Evolutionary conservation across 2,888 invertebrate species (phyloP).

Genomic region (Pristionchus entomophagus): DNA sequence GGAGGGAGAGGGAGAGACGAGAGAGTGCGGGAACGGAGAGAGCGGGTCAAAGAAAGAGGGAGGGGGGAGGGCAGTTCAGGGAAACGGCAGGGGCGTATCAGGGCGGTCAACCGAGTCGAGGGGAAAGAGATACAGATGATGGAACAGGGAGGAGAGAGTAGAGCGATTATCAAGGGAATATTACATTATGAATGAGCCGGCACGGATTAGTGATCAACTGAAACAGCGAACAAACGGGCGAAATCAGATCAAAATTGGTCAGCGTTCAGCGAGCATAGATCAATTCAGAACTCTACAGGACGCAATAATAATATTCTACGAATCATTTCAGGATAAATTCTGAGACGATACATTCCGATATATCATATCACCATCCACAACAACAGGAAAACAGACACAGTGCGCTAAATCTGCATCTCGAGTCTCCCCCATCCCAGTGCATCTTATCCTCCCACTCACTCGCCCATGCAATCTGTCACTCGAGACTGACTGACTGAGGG

Average conservation of each 20-base stretch:
- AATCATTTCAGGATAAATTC: too few species aligned
- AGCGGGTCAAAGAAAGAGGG: constrained; percentile 27
- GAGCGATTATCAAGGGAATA: too few species aligned
- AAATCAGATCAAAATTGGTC: not conserved
- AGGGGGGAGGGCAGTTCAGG: not conserved
- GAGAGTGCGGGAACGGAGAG: constrained; percentile 51
- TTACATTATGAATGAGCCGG: too few species aligned
- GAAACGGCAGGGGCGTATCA: constrained; percentile 52
- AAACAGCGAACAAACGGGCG: not conserved
- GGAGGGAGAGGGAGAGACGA: constrained; percentile 33
- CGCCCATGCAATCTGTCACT: not conserved
- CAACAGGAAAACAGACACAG: not conserved
- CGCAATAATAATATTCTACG: too few species aligned
- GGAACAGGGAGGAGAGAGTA: not conserved
- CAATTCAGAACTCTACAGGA: too few species aligned
- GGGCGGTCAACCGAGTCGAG: constrained; percentile 33
- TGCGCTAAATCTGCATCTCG: not conserved
- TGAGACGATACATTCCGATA: too few species aligned
- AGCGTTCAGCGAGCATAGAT: too few species aligned
- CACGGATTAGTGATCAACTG: too few species aligned
- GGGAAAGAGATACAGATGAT: constrained; percentile 14
- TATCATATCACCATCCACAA: too few species aligned
- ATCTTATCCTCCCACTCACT: not conserved
- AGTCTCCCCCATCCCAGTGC: not conserved
- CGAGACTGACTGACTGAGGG: constrained; percentile 22